Evolutionary conservation across 2,113 vertebrate species (phyloP), one percentile per base, ranked within the genome.

Genomic region (Corynorhinus townsendii): DNA sequence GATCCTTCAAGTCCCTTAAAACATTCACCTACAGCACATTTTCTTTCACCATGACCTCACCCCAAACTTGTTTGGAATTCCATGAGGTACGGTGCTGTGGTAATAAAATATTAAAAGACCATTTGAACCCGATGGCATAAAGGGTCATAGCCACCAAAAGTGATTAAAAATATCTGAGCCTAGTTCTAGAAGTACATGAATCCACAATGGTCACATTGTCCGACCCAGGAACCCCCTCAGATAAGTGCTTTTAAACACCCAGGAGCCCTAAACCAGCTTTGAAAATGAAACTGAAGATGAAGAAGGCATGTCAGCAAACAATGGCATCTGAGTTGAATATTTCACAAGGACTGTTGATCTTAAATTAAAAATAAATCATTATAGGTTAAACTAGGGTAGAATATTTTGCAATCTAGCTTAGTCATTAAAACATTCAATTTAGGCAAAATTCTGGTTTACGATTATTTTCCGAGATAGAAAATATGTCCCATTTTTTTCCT

Each of bases 141-240:
- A 95, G 40, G 91, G 35, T 89, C 95, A 86, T 11, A 82, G 30
- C 10, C 73, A n/a, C 62, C 72, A 83, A 35, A 95, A 95, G 20
- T n/a, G 81, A 87, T 49, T 90, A 40, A 80, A 80, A 35, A 95
- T 93, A 96, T 38, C 1, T 75, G 40, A 92, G 26, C 9, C 33
- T 49, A 76, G 35, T 62, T 69, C 40, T 56, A 88, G 54, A 91
- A 40, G 30, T 28, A 24, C 4, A 45, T 1, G 38, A 90, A n/a
- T 77, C 24, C 40, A 16, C 66, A 96, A 62, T 1, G 26, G 59
- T 49, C 86, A 95, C 10, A 86, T 52, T 91, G 35, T 52, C 30
- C 52, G 15, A n/a, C 14, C 30, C 30, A 54, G 19, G n/a, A 68
- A 85, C 10, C 45, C 12, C 33, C 52, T 84, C 20, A 1, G 47